Evolutionary conservation across 2,797 vertebrate species (phyloP), one percentile per base, ranked within the genome.

Genomic region (Lateolabrax maculatus): DNA sequence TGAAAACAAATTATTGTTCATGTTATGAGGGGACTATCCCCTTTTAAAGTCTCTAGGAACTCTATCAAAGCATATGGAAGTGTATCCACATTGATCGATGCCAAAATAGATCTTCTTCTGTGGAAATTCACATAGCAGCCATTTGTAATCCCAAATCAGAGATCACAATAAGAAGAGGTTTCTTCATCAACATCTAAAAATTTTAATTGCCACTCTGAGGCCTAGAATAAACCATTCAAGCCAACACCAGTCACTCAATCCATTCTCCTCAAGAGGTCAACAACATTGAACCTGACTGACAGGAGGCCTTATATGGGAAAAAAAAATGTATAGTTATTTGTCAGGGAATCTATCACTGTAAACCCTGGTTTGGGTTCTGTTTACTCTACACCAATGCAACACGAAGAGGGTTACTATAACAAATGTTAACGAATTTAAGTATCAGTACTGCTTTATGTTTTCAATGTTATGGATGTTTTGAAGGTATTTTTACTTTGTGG

Each of bases 251-350:
- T 52, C 31, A n/a, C 61, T 75, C 84, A 55, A 85, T 89, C 71
- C 63, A 73, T 86, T 85, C 62, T 80, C 72, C 56, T 72, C 43
- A 21, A 56, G 71, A 85, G 86, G 87, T 93, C 89, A 93, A 86
- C 68, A 34, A 71, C 69, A 48, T 61, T 83, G 88, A 91, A 83
- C 87, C 81, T 56, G 55, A 70, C 44, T 75, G 75, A 77, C 75
- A 80, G 44, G 23, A 68, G 58, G 75, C 90, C 89, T 90, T 92
- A 85, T 89, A 91, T 81, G 91, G 90, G 29, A 73, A 91, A 77
- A 66, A 39, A n/a, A n/a, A 37, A 10, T 43, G 75, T 43, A 57
- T 57, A 18, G n/a, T 3, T 71, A 9, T 61, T 65, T 53, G n/a
- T 82, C 19, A 51, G 21, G 51, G 8, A 55, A 15, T 75, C n/a